Percentiles rank a stretch among this genome's conserved stretches.
Conservation (phyloP, 2,113 vertebrate genomes). For the Herpailurus yagouaroundi region DNA sequence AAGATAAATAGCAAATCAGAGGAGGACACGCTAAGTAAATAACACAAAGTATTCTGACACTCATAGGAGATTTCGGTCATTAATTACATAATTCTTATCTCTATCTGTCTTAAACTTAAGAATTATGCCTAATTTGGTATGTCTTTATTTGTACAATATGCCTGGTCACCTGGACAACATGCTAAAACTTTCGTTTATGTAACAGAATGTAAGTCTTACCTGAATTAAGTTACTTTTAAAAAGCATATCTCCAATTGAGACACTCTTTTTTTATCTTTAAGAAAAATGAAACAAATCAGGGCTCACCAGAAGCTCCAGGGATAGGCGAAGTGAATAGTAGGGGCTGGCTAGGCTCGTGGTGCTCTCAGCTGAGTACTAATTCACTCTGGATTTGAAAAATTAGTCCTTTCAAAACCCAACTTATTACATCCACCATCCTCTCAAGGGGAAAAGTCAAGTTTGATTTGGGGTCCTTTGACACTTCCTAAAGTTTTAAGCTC, state of each 20-base stretch:
- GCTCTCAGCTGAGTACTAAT: background rate
- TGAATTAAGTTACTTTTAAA: background rate
- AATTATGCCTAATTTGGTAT: background rate
- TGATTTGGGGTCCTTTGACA: background rate
- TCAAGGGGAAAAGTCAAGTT: background rate
- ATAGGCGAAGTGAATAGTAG: background rate
- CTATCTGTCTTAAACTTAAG: background rate
- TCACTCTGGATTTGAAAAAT: background rate
- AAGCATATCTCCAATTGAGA: background rate
- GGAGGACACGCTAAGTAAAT: background rate
- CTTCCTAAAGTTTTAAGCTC: background rate
- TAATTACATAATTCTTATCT: background rate
- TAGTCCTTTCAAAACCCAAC: background rate
- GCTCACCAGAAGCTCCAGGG: background rate
- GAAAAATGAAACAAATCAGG: background rate
- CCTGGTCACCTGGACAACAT: background rate
- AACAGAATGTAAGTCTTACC: background rate
- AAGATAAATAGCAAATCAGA: background rate
- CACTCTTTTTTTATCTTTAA: background rate
- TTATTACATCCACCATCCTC: background rate
- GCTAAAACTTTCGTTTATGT: background rate
- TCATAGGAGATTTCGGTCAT: background rate
- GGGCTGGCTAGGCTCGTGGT: rapidly evolving
- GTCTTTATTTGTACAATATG: background rate
- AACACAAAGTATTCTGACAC: background rate